Conservation (phyloP, 2,888 invertebrate species). For the Acrobasis consociella region DNA sequence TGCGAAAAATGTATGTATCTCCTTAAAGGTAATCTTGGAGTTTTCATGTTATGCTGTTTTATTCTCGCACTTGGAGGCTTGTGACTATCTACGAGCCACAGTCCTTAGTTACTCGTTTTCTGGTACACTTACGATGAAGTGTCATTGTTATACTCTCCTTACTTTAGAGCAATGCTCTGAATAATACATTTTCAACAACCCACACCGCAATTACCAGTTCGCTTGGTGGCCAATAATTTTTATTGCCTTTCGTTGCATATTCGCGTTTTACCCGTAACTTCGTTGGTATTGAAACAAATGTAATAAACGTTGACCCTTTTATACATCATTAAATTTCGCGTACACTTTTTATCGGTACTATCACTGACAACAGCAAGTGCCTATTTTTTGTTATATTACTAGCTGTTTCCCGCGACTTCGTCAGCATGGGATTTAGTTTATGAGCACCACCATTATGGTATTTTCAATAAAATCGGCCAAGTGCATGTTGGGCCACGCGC, state of each 20-base stretch:
- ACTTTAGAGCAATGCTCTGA: slow-evolving; percentile 3
- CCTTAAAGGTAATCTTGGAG: too few species aligned
- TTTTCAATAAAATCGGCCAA: too few species aligned
- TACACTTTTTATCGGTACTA: background rate
- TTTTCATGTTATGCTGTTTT: too few species aligned
- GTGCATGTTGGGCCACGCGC: too few species aligned
- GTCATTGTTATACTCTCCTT: background rate
- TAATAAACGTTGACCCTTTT: background rate
- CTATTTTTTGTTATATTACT: too few species aligned
- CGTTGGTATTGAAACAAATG: slow-evolving; percentile 3
- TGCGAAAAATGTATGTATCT: too few species aligned
- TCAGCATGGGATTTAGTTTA: too few species aligned
- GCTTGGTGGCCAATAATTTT: slow-evolving; percentile 11
- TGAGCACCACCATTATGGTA: too few species aligned
- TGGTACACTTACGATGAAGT: background rate
- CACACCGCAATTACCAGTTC: slow-evolving; percentile 11
- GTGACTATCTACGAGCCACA: too few species aligned
- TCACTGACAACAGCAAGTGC: too few species aligned
- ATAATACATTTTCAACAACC: slow-evolving; percentile 14
- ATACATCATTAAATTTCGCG: background rate
- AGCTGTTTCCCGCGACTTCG: too few species aligned
- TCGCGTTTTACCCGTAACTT: slow-evolving; percentile 3
- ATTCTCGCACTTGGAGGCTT: too few species aligned
- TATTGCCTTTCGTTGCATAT: slow-evolving; percentile 11
- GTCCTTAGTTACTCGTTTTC: background rate